Base-by-base conservation (phyloP, 2,797 vertebrate genomes). In the Xenentodon cancila region DNA sequence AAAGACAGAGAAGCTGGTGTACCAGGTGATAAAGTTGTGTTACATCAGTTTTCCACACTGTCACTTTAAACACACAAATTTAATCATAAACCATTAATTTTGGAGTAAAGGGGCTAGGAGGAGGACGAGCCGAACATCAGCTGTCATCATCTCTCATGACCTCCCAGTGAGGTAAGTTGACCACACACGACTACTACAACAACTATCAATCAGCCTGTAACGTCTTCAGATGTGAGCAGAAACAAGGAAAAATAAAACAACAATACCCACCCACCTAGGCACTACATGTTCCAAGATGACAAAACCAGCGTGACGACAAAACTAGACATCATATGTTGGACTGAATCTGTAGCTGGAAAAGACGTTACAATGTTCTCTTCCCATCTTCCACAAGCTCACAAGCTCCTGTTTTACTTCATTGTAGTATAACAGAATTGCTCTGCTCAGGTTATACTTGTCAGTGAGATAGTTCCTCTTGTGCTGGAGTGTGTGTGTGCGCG, bases 401-500 rank as follows among this genome's bases (percentile, higher is more conserved):
- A n/a, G n/a, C n/a, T n/a, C n/a, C n/a, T n/a, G n/a, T 45, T 54
- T 0, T 58, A 52, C 56, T 49, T 32, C 6, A 9, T 7, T 32
- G 9, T 13, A 21, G 20, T 12, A 21, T 40, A 17, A 30, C 60
- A 68, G 59, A 44, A 19, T 32, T 59, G 22, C 52, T 73, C 64
- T 70, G 59, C 61, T 71, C 42, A 46, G 70, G 62, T 51, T 21
- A 50, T 69, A 53, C 22, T 4, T 81, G 71, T 63, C 47, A 64
- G 60, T 17, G 45, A 64, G 40, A 27, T 17, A 13, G 22, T 60
- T 40, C 64, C 37, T 64, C 55, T 56, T 52, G 53, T 1, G 54
- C 52, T 68, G 50, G 50, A 44, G 49, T 20, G 18, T 32, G 45
- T 32, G 34, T 40, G 32, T 30, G 17, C 16, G 42, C 27, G 17